Evolutionary conservation across 2,113 vertebrate species (phyloP).

Genomic region (Bufo gargarizans): DNA sequence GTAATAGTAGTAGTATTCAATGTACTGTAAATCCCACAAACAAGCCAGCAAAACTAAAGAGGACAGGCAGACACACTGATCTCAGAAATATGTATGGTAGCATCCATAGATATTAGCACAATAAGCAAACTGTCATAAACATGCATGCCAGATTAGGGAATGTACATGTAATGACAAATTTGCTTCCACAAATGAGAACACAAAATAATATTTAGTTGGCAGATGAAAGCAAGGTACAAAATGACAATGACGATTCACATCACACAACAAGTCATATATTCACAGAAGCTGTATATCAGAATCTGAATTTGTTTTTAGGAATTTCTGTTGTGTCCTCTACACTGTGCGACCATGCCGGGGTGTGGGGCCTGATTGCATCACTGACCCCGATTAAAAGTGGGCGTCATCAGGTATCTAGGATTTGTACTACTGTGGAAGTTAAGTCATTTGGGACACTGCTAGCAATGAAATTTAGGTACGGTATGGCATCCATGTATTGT

Average conservation of each 20-base stretch:
- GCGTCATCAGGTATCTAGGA: background rate
- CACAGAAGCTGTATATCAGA: background rate
- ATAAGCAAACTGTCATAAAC: background rate
- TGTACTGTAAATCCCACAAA: conserved; percentile 6
- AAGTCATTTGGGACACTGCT: no score
- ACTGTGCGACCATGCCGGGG: background rate
- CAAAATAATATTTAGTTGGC: background rate
- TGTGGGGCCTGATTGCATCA: background rate
- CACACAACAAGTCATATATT: background rate
- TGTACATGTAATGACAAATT: background rate
- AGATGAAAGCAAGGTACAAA: background rate
- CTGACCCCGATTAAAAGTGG: background rate
- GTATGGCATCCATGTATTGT: background rate
- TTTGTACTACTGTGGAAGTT: background rate
- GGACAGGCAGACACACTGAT: background rate
- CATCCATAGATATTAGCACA: background rate
- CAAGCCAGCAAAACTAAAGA: background rate
- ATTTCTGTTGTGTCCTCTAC: background rate
- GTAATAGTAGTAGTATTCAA: background rate
- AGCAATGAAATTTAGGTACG: no score
- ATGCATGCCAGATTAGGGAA: background rate
- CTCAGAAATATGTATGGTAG: background rate
- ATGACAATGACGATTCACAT: background rate
- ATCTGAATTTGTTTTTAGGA: background rate
- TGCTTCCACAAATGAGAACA: background rate